Evolutionary conservation across 2,113 vertebrate species (phyloP).

Genomic region (Chloebia gouldiae): DNA sequence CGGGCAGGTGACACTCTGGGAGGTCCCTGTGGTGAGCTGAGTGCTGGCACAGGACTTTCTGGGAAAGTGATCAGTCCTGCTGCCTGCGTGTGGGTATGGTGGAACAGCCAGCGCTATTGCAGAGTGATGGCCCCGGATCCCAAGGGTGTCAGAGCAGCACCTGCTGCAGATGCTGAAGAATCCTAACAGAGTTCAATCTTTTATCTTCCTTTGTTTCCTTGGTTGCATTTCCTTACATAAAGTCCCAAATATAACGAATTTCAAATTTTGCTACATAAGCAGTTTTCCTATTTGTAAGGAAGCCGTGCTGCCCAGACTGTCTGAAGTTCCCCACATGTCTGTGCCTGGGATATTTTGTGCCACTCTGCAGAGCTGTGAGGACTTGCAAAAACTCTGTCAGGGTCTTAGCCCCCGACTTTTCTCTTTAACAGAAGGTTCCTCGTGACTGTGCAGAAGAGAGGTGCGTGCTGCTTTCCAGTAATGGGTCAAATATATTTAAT

Average conservation of each 20-base stretch:
- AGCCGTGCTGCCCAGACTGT: not conserved
- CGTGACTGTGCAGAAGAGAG: not conserved
- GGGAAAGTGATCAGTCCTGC: fast-evolving
- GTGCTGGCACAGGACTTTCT: not conserved
- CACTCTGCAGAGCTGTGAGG: fast-evolving
- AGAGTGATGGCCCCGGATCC: not conserved
- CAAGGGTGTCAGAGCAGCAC: not conserved
- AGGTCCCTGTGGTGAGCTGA: fast-evolving
- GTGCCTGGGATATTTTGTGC: not conserved
- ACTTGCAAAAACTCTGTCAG: not conserved
- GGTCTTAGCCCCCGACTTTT: not conserved
- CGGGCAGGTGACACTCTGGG: fast-evolving
- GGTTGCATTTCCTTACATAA: not conserved
- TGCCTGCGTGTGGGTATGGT: fast-evolving
- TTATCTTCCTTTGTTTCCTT: not conserved
- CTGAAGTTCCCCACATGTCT: fast-evolving
- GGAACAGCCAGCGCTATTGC: fast-evolving
- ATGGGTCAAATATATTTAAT: not conserved
- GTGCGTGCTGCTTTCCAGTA: not conserved
- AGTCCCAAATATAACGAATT: not conserved
- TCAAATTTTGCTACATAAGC: not conserved
- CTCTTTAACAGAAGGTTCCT: not conserved
- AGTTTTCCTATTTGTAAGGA: not conserved
- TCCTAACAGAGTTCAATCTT: not conserved
- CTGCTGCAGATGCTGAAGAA: not conserved